Base-by-base conservation (phyloP, 1,140 invertebrate genomes). In the Apolygus lucorum region DNA sequence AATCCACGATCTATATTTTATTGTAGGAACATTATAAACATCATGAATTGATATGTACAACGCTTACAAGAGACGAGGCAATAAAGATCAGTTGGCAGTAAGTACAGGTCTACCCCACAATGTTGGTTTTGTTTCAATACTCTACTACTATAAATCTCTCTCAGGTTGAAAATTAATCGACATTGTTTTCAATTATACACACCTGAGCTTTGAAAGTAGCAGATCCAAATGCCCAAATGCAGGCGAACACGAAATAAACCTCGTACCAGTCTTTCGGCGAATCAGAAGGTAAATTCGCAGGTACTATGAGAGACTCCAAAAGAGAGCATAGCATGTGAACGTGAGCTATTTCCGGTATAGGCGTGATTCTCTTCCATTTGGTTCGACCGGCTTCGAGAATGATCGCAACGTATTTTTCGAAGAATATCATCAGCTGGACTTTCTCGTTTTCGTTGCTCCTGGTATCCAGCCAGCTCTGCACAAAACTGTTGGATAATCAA, bases 161-260 rank as follows among this genome's bases (percentile, higher is more conserved):
- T n/a, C n/a, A n/a, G n/a, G n/a, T n/a, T n/a, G n/a, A n/a, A n/a
- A n/a, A n/a, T n/a, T n/a, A n/a, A n/a, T n/a, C n/a, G n/a, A n/a
- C n/a, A n/a, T n/a, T n/a, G n/a, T n/a, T n/a, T n/a, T n/a, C n/a
- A n/a, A n/a, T n/a, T n/a, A n/a, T n/a, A n/a, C n/a, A n/a, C 74
- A 84, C 83, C 77, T 85, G 91, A 81, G 97, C 95, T 83, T 94
- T 92, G 77, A 91, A 95, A 65, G 92, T 82, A 0, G 88, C 87
- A 0, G 94, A 93, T 22, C 95, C 95, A 78, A 97, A 98, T 1
- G 93, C 91, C 95, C 95, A 98, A 25, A 97, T 86, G 68, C 86
- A 86, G 2, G 87, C 88, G 78, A 97, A 98, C 0, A 90, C 92
- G 81, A 98, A 98, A 77, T 97, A 95, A 4, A 90, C 85, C 80